Percentiles rank a stretch among this genome's conserved stretches.
These are phyloP conservation scores for Brachystomella parvula DNA, from an alignment of 1,140 invertebrate species.

Conservation along the genomic window DNA sequence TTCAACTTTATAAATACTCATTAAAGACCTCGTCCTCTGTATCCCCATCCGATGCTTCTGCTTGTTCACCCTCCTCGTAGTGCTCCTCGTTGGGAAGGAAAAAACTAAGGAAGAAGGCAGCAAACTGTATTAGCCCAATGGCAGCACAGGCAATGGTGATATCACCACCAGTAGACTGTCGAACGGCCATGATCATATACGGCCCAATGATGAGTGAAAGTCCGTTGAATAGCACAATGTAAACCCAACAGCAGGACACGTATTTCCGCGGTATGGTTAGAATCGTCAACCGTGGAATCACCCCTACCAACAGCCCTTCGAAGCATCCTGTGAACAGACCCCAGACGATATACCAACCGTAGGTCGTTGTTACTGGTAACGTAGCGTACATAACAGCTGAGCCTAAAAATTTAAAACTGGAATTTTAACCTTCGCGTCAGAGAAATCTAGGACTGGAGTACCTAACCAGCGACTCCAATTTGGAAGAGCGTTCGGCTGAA, in stretches of 20 bases:
- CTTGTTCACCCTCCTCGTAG: not conserved
- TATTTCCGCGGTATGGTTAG: slow-evolving; percentile 23
- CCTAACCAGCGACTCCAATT: slow-evolving; percentile 12
- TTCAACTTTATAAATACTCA: too few species aligned
- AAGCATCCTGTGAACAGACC: not conserved
- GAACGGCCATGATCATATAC: slow-evolving; percentile 8
- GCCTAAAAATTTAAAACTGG: slow-evolving; percentile 14
- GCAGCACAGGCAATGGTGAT: slow-evolving; percentile 4
- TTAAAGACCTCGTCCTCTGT: too few species aligned
- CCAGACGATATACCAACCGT: slow-evolving; percentile 28
- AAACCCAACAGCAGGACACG: slow-evolving; percentile 20
- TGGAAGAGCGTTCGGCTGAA: slow-evolving; percentile 19
- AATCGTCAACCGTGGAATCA: slow-evolving; percentile 19
- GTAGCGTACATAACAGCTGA: slow-evolving; percentile 19
- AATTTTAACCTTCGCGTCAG: slow-evolving; percentile 2
- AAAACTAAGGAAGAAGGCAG: slow-evolving; percentile 13
- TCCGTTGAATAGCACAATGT: slow-evolving; percentile 19
- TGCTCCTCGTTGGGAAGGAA: slow-evolving; percentile 28
- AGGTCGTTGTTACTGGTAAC: slow-evolving; percentile 14
- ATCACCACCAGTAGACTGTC: not conserved
- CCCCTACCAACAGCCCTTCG: slow-evolving; percentile 16
- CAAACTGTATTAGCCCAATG: slow-evolving; percentile 15
- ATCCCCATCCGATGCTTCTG: too few species aligned
- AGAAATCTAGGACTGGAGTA: not conserved
- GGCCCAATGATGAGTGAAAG: slow-evolving; percentile 16